Conservation (phyloP, 2,113 vertebrate species). For the Hystrix cristata region DNA sequence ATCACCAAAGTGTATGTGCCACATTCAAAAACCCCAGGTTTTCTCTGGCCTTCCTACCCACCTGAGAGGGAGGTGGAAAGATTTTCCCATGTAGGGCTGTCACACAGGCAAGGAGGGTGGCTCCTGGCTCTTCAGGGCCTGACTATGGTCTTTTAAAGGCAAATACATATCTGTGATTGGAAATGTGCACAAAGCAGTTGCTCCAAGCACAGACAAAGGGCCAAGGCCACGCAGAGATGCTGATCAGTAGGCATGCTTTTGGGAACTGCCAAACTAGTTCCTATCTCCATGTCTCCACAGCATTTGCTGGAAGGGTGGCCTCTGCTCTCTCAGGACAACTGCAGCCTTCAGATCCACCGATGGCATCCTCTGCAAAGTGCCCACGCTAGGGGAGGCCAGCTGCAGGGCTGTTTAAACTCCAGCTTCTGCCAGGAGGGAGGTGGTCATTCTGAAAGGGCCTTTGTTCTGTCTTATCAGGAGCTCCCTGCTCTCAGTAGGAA, state of each 20-base stretch:
- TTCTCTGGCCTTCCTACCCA: background rate
- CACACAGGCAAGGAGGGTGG: background rate
- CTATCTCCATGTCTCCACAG: background rate
- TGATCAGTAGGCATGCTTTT: background rate
- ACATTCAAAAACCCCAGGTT: background rate
- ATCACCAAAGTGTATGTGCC: background rate
- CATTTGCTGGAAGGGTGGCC: background rate
- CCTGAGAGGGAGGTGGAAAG: background rate
- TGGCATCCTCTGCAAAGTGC: background rate
- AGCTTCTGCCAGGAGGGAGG: constrained; percentile 16
- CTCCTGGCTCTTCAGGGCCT: fast-evolving
- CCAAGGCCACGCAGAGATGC: background rate
- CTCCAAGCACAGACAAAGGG: background rate
- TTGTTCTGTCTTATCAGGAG: constrained; percentile 85
- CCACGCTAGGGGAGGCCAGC: background rate
- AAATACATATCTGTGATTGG: too few species aligned
- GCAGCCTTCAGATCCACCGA: background rate
- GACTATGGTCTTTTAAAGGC: background rate
- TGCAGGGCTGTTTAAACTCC: background rate
- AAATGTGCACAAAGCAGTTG: too few species aligned
- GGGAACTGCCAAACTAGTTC: background rate
- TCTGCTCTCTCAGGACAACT: background rate
- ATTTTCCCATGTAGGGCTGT: background rate
- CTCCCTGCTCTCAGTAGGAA: constrained; percentile 88
- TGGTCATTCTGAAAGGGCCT: constrained; percentile 76